These are phyloP conservation scores for Dichetophora obliterata DNA, from an alignment of 2,888 invertebrate genomes.

Conservation along the genomic window DNA sequence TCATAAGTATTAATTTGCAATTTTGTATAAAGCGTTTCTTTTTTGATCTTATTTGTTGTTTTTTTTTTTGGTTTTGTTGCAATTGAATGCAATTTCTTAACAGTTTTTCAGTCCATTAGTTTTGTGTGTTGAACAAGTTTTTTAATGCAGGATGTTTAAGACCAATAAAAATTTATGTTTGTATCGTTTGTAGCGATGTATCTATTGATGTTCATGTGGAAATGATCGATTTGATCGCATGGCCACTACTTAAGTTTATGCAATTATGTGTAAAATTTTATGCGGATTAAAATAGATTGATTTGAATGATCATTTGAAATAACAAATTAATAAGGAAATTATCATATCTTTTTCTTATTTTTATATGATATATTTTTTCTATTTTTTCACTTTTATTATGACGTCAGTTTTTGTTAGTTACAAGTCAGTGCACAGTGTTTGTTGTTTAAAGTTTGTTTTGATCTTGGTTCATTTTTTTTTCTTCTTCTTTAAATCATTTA, in stretches of 20 bases:
- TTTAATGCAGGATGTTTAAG: too few relatives aligned
- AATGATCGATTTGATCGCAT: constrained; percentile 30
- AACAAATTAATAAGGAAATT: not conserved
- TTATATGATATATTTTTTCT: not conserved
- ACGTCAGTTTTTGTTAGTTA: constrained; percentile 15
- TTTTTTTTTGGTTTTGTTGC: too few relatives aligned
- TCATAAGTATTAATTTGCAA: too few relatives aligned
- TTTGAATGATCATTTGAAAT: constrained; percentile 17
- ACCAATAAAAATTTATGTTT: not conserved
- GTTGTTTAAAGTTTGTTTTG: not conserved
- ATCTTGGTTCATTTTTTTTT: not conserved
- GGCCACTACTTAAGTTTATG: not conserved
- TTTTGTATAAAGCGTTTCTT: too few relatives aligned
- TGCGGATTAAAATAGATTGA: not conserved
- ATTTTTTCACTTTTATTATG: constrained; percentile 8
- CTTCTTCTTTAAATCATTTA: constrained; percentile 6
- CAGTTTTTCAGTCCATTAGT: constrained; percentile 14
- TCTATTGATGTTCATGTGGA: constrained; percentile 25
- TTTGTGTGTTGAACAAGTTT: not conserved
- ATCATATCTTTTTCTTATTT: not conserved
- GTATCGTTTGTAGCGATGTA: not conserved
- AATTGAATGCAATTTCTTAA: too few relatives aligned
- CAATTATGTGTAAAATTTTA: not conserved
- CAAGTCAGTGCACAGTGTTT: too few relatives aligned
- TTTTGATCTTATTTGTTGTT: too few relatives aligned